Percentiles rank a stretch among this genome's conserved stretches.
Conservation (phyloP, 2,888 invertebrate species). For the Protophormia terraenovae region DNA sequence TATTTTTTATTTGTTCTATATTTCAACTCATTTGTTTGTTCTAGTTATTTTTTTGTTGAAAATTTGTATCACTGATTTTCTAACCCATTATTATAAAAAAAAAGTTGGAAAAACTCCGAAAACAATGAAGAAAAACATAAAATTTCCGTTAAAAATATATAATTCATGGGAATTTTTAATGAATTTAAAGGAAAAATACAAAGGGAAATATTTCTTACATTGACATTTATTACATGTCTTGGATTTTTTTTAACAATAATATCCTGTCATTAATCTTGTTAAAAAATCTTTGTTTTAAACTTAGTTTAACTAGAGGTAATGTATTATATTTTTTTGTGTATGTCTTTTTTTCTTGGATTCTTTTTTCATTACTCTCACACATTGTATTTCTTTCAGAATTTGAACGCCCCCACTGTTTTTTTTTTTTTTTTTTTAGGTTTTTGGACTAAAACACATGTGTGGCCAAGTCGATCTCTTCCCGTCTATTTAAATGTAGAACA, state of each 20-base stretch:
- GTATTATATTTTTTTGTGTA: not conserved
- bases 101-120: not conserved
- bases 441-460: not conserved
- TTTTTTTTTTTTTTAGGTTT: not conserved
- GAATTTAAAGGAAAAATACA: conserved; percentile 4
- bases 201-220: conserved; percentile 3
- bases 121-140: not conserved
- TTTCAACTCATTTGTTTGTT: not conserved
- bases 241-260: conserved; percentile 11
- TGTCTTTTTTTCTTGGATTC: not conserved
- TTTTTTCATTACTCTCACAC: not conserved
- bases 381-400: not conserved
- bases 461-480: not conserved
- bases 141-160: conserved; percentile 1
- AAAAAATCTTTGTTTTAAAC: conserved; percentile 14
- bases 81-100: conserved; percentile 40
- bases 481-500: conserved; percentile 36
- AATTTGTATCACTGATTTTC: conserved; percentile 20
- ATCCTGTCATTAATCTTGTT: conserved; percentile 43
- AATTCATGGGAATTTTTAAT: conserved; percentile 20
- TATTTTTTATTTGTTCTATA: not conserved
- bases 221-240: conserved; percentile 13
- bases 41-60: not conserved
- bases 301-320: not conserved
- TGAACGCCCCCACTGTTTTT: conserved; percentile 21